phyloP scores from a whole-genome alignment of 2,113 vertebrate species.

The Ceratotherium simum region DNA sequence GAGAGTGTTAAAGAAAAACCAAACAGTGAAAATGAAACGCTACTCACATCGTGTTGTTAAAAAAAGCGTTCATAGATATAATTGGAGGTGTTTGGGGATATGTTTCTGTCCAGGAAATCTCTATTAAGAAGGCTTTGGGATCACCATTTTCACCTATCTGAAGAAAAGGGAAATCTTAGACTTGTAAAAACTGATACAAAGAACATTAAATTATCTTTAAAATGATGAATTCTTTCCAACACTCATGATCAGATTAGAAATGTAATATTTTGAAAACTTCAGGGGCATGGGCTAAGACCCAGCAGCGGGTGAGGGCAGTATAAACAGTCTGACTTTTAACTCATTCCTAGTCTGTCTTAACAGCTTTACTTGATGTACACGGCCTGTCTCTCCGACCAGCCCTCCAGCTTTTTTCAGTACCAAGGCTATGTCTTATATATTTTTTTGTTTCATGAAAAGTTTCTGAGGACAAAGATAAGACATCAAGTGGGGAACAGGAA shows the following conservation, averaged over 20 bases:
- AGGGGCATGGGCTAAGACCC: accelerated
- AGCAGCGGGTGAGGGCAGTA: too few relatives aligned
- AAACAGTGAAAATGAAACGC: neutral
- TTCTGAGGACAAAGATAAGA: neutral
- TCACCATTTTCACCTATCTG: conserved; percentile 96
- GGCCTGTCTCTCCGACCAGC: neutral
- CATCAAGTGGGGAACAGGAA: neutral
- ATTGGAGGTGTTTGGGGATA: conserved; percentile 95
- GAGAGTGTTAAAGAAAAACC: neutral
- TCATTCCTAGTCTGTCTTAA: neutral
- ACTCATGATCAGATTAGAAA: neutral
- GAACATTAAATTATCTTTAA: neutral
- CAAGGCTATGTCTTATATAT: neutral
- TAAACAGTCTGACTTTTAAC: neutral
- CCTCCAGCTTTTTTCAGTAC: neutral
- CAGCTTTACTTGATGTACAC: neutral
- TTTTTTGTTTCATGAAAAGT: neutral
- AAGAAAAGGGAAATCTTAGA: conserved; percentile 69
- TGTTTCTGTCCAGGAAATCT: conserved; percentile 95
- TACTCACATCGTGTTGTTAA: conserved; percentile 97
- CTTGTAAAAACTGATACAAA: conserved; percentile 31
- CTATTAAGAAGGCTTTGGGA: conserved; percentile 95
- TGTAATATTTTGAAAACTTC: neutral
- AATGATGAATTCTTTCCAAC: neutral
- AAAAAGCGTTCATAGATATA: conserved; percentile 96